These are phyloP conservation scores for Hypotaenidia okinawae DNA, from an alignment of 2,797 vertebrate genomes.

Conservation along the genomic window DNA sequence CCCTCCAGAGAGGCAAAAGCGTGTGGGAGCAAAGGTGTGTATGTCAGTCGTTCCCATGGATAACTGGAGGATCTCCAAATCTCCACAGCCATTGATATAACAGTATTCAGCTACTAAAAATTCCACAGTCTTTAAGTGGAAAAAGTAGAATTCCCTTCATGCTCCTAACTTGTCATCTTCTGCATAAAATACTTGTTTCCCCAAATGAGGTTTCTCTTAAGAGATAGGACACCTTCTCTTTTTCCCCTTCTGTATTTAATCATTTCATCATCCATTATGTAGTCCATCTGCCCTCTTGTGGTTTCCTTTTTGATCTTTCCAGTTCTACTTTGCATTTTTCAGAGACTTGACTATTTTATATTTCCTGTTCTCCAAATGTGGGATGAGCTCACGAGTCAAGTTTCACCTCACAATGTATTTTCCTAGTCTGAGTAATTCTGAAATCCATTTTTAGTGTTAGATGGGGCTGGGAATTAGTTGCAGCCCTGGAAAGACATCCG, in stretches of 20 bases:
- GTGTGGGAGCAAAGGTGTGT: background rate
- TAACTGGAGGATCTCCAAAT: background rate
- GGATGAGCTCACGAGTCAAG: conserved; percentile 52
- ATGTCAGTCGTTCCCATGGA: background rate
- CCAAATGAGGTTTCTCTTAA: conserved; percentile 15
- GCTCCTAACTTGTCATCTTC: background rate
- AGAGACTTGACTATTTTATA: conserved; percentile 55
- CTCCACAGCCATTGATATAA: background rate
- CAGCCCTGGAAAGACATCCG: conserved; percentile 13
- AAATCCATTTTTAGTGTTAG: conserved; percentile 45
- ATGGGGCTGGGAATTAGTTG: conserved; percentile 17
- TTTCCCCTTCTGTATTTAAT: conserved; percentile 29
- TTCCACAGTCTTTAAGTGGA: background rate
- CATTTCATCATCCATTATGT: conserved; percentile 64
- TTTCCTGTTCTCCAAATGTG: conserved; percentile 41
- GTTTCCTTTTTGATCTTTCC: conserved; percentile 64
- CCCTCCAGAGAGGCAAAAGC: background rate
- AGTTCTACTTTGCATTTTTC: conserved; percentile 54
- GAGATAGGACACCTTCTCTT: conserved; percentile 18
- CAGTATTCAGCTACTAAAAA: background rate
- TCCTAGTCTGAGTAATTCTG: conserved; percentile 36
- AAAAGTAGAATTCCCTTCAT: conserved; percentile 36
- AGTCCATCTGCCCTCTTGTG: conserved; percentile 78
- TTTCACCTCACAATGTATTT: conserved; percentile 39
- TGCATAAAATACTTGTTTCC: conserved; percentile 30